Conservation (phyloP, 2,797 vertebrate species). For the Halcyon smyrnensis region DNA sequence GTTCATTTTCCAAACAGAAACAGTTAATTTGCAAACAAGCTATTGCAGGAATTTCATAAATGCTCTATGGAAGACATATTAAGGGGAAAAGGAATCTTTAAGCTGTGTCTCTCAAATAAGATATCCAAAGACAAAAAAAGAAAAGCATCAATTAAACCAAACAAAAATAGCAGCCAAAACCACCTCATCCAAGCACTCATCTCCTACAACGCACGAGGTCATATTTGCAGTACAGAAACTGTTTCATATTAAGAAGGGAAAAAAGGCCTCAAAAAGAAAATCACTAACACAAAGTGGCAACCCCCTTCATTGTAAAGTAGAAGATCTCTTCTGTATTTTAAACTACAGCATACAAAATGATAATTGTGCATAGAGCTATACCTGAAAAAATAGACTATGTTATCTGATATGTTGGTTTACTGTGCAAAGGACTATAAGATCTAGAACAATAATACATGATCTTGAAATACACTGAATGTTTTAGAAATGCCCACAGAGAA, state of each 20-base stretch:
- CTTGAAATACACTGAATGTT: background rate
- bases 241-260: background rate
- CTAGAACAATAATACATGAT: background rate
- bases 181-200: background rate
- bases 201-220: background rate
- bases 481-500: background rate
- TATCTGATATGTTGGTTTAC: background rate
- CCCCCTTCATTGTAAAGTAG: background rate
- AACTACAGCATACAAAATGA: background rate
- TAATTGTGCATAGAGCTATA: background rate
- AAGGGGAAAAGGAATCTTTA: constrained; percentile 4
- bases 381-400: background rate
- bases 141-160: background rate
- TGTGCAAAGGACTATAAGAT: background rate
- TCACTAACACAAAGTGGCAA: background rate
- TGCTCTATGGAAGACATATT: background rate
- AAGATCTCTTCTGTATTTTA: background rate
- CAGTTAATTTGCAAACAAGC: background rate
- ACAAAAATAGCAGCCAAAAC: background rate
- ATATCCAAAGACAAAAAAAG: background rate
- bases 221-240: background rate
- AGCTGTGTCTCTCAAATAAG: background rate
- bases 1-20: background rate
- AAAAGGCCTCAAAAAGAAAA: background rate
- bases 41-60: background rate